A percentile compares a stretch with the other conserved stretches of the same genome.
These are phyloP conservation scores for Ladona fulva DNA, from an alignment of 1,140 invertebrate genomes.

Conservation along the genomic window DNA sequence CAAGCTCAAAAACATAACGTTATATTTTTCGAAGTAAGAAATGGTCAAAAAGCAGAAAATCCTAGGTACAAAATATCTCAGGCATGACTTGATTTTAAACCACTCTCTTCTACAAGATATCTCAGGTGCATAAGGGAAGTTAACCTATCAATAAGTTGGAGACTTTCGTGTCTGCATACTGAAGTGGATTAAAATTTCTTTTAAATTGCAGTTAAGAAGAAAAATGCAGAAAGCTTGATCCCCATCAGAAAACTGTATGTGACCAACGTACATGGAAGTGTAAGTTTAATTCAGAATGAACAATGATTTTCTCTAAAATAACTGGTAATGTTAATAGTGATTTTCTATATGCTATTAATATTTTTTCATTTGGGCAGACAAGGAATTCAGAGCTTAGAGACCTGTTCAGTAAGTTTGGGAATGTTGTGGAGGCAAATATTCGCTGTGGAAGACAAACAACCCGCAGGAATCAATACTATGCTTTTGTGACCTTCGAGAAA, in stretches of 20 bases:
- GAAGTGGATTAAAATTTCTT: neutral
- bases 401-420: neutral
- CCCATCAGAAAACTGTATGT: neutral
- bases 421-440: neutral
- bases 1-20: too few species aligned
- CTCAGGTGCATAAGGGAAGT: too few species aligned
- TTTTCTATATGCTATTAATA: neutral
- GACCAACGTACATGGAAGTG: neutral
- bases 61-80: too few species aligned
- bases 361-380: neutral
- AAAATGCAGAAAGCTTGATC: neutral
- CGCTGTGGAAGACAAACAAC: neutral
- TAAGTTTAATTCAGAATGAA: neutral
- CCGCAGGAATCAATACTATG: neutral
- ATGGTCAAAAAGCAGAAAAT: too few species aligned
- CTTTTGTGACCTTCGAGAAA: neutral
- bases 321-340: too few species aligned
- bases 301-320: neutral
- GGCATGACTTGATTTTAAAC: too few species aligned
- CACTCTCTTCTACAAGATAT: too few species aligned
- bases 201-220: neutral
- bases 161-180: too few species aligned
- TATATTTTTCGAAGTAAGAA: too few species aligned
- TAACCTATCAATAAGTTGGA: too few species aligned
- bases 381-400: neutral